Evolutionary conservation across 2,888 invertebrate species (phyloP), one percentile per base, ranked within the genome.

Genomic region (Tethea ocularis): DNA sequence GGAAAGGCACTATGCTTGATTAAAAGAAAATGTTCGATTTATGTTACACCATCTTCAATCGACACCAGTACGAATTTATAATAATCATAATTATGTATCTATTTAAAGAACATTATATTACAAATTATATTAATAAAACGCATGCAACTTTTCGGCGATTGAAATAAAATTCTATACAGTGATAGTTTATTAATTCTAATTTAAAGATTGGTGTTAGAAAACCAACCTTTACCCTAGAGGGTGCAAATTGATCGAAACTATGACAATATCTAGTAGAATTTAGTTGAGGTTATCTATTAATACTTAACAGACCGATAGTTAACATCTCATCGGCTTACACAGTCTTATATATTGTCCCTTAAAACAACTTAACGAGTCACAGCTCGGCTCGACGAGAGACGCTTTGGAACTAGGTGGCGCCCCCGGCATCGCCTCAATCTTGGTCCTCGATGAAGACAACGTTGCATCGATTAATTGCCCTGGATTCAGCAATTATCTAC

Each of bases 1-100:
- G 84, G 82, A 91, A 91, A 92, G 91, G 91, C 91, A 91, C 91
- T 90, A 89, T 87, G 75, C 87, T 88, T 89, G 85, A 84, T 75
- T 82, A 83, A 83, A n/a, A 75, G 68, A 73, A 81, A 82, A 67
- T 69, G 61, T 67, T 66, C 65, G 62, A 58, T 6, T 52, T 61
- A 60, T 26, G 5, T 60, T 64, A 69, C 61, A 69, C 68, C 66
- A 68, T 65, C 26, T 53, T 33, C 52, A 33, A 20, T 46, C 46
- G 26, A 64, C 52, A 64, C 61, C 61, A 56, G 60, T 54, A 60
- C 61, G 57, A 59, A 60, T 53, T 26, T 29, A 26, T 33, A 26
- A 53, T 67, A 52, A 60, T 60, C 62, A 64, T 61, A 59, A 52
- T 63, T 52, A 59, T 58, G 57, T 60, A 62, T 63, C 52, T 57